A percentile compares a stretch with the other conserved stretches of the same genome.
Evolutionary conservation across 2,797 vertebrate species (phyloP).

Genomic region (Euphonia xanthogaster): DNA sequence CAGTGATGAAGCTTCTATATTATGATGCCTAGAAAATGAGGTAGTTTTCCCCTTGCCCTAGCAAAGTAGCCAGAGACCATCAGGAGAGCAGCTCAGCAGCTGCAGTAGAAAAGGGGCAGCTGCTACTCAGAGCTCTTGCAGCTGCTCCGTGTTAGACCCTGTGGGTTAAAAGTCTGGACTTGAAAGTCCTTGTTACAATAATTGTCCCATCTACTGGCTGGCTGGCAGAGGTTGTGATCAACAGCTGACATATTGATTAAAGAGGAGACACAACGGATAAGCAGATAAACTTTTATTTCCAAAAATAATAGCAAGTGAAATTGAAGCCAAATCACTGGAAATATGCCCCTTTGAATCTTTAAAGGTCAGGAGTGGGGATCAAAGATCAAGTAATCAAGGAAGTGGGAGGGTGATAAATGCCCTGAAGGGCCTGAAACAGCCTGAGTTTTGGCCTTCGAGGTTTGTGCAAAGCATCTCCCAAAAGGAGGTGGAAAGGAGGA

Average conservation of each 20-base stretch:
- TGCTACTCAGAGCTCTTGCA: slow-evolving; percentile 48
- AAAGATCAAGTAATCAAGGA: background rate
- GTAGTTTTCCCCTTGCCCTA: background rate
- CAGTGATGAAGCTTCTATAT: background rate
- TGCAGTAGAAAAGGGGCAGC: slow-evolving; percentile 36
- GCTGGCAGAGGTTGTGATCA: slow-evolving; percentile 31
- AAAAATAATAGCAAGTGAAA: background rate
- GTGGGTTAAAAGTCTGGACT: slow-evolving; percentile 54
- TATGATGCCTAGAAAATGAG: background rate
- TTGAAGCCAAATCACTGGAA: background rate
- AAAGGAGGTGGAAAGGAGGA: slow-evolving; percentile 9
- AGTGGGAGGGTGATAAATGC: background rate
- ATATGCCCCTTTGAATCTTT: background rate
- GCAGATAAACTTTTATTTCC: slow-evolving; percentile 51
- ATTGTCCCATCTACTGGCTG: slow-evolving; percentile 30
- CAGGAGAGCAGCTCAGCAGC: background rate
- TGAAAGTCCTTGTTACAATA: slow-evolving; percentile 55
- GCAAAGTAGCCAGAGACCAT: background rate
- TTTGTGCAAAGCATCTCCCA: background rate
- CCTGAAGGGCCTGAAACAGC: background rate
- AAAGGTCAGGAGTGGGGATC: background rate
- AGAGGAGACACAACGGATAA: slow-evolving; percentile 24
- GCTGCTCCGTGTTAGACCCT: background rate
- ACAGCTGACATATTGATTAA: slow-evolving; percentile 70
- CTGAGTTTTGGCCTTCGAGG: slow-evolving; percentile 7